Base-by-base conservation (phyloP, 2,113 vertebrate species). In the Orthonyx spaldingii region DNA sequence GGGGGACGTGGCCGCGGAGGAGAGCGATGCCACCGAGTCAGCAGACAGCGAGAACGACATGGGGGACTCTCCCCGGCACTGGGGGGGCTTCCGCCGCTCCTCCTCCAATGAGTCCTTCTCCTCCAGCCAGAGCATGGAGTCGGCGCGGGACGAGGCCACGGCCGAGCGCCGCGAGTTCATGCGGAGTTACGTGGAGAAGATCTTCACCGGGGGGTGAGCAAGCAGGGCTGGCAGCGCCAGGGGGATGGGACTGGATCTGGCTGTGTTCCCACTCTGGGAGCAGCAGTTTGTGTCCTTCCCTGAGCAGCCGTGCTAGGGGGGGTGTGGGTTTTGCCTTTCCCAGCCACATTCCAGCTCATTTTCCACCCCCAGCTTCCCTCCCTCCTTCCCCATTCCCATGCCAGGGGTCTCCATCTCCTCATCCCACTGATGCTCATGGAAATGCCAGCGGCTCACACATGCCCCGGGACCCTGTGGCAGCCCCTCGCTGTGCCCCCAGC, bases 11-110 rank as follows among this genome's bases (percentile, higher is more conserved):
- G 92, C 95, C 0, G 97, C 79, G 0, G 97, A 98, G 1, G 98
- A 98, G 95, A 99, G 99, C 2, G 99, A 99, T 37, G 98, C 98
- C 79, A 99, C 99, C 0, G 99, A 99, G 95, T 99, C 99, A 0
- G 99, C 99, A 0, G 99, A 99, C 98, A 99, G 99, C 1, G 99
- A 99, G 85, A 98, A 99, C 0, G 99, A 99, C 84, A 97, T 95
- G 95, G 98, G 98, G 2, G 98, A 98, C 79, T 98, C 98, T 0
- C 98, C 98, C 6, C 95, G 93, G 3, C 97, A 37, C 71, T 99
- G 99, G 98, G 94, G 98, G 37, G 95, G 97, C 50, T 97, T 97
- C 52, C 98, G 91, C 20, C 98, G 98, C 53, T 99, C 99, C 3
- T 99, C 99, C 2, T 99, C 98, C 65, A 96, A 92, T 1, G 98